Percentiles rank a stretch among this genome's conserved stretches.
phyloP scores from a whole-genome alignment of 2,888 invertebrate genomes.

The Ochropleura plecta region DNA sequence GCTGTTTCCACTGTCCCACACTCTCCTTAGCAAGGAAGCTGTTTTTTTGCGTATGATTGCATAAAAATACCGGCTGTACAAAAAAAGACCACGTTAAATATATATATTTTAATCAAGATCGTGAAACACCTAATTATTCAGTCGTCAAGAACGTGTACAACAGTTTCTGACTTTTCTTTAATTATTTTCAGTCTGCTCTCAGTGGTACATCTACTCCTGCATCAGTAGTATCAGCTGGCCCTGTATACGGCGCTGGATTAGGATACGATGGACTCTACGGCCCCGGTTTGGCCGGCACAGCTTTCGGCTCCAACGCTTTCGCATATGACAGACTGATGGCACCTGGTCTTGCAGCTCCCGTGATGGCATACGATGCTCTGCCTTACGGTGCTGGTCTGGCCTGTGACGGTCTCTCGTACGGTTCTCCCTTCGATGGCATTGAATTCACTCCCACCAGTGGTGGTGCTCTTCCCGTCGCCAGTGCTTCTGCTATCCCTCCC shows the following conservation, averaged over 20 bases:
- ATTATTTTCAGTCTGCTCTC: slow-evolving; percentile 44
- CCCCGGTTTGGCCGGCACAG: slow-evolving; percentile 7
- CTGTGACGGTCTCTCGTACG: not conserved
- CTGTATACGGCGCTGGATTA: not conserved
- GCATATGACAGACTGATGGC: slow-evolving; percentile 16
- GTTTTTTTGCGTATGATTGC: too few relatives aligned
- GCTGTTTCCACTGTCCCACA: too few relatives aligned
- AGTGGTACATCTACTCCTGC: slow-evolving; percentile 36
- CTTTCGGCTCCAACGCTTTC: slow-evolving; percentile 4
- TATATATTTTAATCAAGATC: too few relatives aligned
- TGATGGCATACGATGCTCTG: not conserved
- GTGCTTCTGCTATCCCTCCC: slow-evolving; percentile 51
- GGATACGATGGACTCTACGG: slow-evolving; percentile 18
- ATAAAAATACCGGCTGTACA: too few relatives aligned
- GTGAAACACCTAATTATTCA: not conserved
- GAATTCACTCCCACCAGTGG: slow-evolving; percentile 46
- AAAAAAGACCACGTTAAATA: too few relatives aligned
- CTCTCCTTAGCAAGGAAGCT: too few relatives aligned
- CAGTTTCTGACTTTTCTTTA: not conserved
- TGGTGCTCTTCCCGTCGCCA: slow-evolving; percentile 54
- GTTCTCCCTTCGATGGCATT: not conserved
- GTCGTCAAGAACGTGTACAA: not conserved
- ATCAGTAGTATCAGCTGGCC: slow-evolving; percentile 14
- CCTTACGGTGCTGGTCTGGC: slow-evolving; percentile 7
- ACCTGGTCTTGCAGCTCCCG: slow-evolving; percentile 3